Evolutionary conservation across 2,797 vertebrate species (phyloP), one percentile per base, ranked within the genome.

Genomic region (Intellagama lesueurii): DNA sequence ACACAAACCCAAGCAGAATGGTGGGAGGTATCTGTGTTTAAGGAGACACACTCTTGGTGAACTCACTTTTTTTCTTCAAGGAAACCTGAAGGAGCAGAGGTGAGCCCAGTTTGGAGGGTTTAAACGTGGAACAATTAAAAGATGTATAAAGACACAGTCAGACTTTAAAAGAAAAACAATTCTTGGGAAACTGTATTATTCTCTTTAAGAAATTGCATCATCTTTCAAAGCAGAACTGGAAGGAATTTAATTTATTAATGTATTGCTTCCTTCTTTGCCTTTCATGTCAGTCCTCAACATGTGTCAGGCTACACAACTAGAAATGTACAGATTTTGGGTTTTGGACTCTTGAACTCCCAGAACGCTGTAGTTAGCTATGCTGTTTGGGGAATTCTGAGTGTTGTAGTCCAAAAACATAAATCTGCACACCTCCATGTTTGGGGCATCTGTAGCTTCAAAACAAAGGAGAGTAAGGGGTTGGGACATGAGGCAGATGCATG

Each of bases 231-330:
- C 68, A 0, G 4, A 52, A 80, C 4, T 32, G 19, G 73, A 88
- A 92, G 16, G 1, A 66, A 91, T 69, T 88, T 32, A 44, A 35
- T 86, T 16, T 69, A 35, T 8, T 32, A 90, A 44, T 8, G 40
- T 88, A 49, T 35, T 24, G 64, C 66, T 40, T 2, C 70, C 89
- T 64, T 72, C 52, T 56, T 56, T 56, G 52, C 52, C 52, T 56
- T 56, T 56, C 52, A 56, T 7, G 52, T 14, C 52, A 56, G 70
- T 5, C 70, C 70, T 73, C n/a, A 19, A 35, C 32, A 40, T 76
- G 19, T 44, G 19, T 40, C 12, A 14, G 12, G 12, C 60, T 64
- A 22, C 19, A 64, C 16, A 64, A 64, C 19, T 64, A 64, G 60
- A 64, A 22, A 14, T 64, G 16, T 17, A 22, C 60, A 64, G 19